These are phyloP conservation scores for Astreopora myriophthalma DNA, from an alignment of 64 coral and sea anemone genomes.

Conservation along the genomic window DNA sequence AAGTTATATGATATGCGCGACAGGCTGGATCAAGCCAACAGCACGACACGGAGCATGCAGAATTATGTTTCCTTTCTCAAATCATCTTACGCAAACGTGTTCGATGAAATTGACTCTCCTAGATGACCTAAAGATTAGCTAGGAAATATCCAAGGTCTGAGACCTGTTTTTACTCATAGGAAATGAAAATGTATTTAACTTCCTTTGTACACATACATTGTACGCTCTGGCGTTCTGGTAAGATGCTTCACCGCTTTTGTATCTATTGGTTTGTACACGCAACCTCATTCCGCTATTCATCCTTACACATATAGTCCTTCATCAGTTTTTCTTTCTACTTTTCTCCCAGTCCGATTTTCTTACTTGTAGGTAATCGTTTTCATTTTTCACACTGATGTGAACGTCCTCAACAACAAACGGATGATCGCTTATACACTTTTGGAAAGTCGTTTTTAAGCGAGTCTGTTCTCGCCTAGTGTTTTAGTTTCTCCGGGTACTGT, in stretches of 20 bases:
- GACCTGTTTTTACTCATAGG: neutral
- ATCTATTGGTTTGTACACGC: neutral
- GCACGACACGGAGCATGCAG: conserved; percentile 98
- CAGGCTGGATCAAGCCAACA: conserved; percentile 91
- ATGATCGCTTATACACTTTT: neutral
- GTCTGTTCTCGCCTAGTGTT: neutral
- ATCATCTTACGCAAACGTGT: conserved; percentile 95
- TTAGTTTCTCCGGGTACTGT: neutral
- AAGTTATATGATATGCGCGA: conserved; percentile 96
- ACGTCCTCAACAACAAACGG: neutral
- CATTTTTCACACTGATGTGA: neutral
- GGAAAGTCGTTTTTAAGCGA: neutral
- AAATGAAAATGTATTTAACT: conserved; percentile 16
- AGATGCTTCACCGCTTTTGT: neutral
- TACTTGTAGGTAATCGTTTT: neutral
- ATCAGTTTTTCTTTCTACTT: neutral
- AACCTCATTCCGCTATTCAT: too few relatives aligned
- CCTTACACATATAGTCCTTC: neutral
- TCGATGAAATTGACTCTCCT: conserved; percentile 86
- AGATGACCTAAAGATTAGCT: conserved; percentile 37
- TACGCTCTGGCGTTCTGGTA: neutral
- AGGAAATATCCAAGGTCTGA: neutral
- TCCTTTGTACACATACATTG: neutral
- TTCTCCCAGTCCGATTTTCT: neutral
- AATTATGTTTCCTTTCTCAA: conserved; percentile 98